A percentile compares a stretch with the other conserved stretches of the same genome.
phyloP scores from a whole-genome alignment of 1,140 invertebrate genomes.

The Daktulosphaira vitifoliae region DNA sequence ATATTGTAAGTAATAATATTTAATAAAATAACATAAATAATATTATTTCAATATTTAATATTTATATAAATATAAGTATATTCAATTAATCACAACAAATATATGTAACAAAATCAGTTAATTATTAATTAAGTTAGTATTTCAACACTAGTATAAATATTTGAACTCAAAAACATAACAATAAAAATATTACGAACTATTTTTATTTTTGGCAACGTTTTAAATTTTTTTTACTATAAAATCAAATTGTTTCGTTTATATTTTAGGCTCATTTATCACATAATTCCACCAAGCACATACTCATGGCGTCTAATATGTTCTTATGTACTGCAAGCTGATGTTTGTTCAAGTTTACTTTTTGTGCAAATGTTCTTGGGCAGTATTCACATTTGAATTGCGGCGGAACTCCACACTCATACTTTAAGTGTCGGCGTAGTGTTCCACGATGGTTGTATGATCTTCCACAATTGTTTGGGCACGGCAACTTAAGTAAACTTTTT shows the following conservation, averaged over 20 bases:
- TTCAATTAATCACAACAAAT: too few species aligned
- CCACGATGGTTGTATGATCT: conserved; percentile 38
- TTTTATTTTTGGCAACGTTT: too few species aligned
- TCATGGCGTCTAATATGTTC: conserved; percentile 15
- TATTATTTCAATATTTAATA: too few species aligned
- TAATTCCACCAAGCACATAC: conserved; percentile 11
- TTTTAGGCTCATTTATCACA: background rate
- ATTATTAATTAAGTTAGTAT: too few species aligned
- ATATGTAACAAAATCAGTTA: too few species aligned
- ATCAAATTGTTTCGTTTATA: too few species aligned
- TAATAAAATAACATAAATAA: too few species aligned
- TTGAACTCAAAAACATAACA: background rate
- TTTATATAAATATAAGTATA: too few species aligned
- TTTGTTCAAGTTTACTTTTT: conserved; percentile 44
- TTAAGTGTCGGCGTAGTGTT: conserved; percentile 35
- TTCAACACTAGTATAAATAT: background rate
- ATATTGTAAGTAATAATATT: too few species aligned
- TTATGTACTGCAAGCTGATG: conserved; percentile 37
- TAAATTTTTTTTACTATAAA: too few species aligned
- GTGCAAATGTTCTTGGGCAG: conserved; percentile 38
- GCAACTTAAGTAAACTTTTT: background rate
- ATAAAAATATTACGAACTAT: background rate
- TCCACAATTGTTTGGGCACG: conserved; percentile 38
- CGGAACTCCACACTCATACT: conserved; percentile 37
- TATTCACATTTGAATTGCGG: conserved; percentile 36